These are phyloP conservation scores for Calcarius ornatus DNA, from an alignment of 2,113 vertebrate genomes.

Conservation along the genomic window DNA sequence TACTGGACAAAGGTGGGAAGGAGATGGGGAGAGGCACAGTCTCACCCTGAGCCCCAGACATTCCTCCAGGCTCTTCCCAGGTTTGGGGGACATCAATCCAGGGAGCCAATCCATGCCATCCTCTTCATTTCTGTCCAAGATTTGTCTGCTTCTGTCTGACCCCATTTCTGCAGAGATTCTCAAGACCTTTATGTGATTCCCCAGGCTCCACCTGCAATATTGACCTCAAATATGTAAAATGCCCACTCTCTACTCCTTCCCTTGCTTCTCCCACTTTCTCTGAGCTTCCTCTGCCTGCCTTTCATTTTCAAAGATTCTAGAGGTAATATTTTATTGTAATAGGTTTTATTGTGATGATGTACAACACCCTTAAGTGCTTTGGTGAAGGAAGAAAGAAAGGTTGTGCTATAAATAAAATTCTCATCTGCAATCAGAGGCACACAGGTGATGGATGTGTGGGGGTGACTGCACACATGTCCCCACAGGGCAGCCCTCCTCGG, in stretches of 20 bases:
- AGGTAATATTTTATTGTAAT: constrained; percentile 37
- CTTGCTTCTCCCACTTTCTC: not conserved
- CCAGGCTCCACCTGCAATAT: not conserved
- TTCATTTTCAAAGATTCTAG: not conserved
- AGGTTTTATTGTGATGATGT: constrained; percentile 3
- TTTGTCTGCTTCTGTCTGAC: not conserved
- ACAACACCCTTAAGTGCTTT: constrained; percentile 37
- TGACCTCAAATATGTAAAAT: not conserved
- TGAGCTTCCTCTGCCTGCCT: not conserved
- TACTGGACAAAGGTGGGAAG: not conserved
- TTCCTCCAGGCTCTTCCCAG: not conserved
- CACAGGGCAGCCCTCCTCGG: not conserved
- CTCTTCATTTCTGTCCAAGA: not conserved
- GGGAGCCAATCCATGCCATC: not conserved
- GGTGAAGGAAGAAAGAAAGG: constrained; percentile 15
- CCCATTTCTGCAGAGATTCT: not conserved
- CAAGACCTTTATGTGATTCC: not conserved
- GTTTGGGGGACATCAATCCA: not conserved
- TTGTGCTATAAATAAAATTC: constrained; percentile 41
- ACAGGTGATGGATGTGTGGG: not conserved
- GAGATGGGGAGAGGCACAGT: not conserved
- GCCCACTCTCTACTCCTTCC: not conserved
- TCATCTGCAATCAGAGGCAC: not conserved
- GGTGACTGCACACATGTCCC: not conserved
- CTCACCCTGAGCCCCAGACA: not conserved